Percentiles rank a stretch among this genome's conserved stretches.
Evolutionary conservation across 2,113 vertebrate species (phyloP).

Genomic region (Sebastes fasciatus): DNA sequence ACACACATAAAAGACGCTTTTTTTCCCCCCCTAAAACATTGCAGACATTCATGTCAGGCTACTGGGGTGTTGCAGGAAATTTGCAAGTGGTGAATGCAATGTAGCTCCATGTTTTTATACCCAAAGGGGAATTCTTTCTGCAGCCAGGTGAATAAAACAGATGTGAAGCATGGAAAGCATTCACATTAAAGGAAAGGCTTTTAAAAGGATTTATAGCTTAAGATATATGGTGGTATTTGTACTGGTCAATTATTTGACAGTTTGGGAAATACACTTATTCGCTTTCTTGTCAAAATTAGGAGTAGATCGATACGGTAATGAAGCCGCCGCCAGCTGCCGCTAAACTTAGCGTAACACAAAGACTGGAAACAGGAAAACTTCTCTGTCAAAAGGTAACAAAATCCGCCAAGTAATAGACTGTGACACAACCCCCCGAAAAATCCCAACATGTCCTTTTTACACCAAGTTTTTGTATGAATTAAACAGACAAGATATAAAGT

Average conservation of each 20-base stretch:
- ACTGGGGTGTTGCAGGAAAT: slow-evolving; percentile 21
- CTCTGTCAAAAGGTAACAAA: neutral
- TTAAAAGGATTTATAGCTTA: neutral
- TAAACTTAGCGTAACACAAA: neutral
- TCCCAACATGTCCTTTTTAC: neutral
- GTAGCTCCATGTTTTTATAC: slow-evolving; percentile 25
- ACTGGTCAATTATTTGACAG: neutral
- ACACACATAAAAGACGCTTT: slow-evolving; percentile 36
- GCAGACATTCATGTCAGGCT: slow-evolving; percentile 32
- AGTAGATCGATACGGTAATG: neutral
- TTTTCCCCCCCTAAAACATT: slow-evolving; percentile 15
- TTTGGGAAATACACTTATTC: neutral
- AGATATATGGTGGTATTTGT: neutral
- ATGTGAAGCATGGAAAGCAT: neutral
- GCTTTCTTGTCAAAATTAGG: neutral
- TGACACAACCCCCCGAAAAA: neutral
- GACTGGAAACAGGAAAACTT: neutral
- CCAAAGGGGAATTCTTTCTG: slow-evolving; percentile 14
- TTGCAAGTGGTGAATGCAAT: slow-evolving; percentile 25
- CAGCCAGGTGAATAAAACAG: slow-evolving; percentile 22
- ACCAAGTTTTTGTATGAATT: neutral
- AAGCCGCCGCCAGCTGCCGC: neutral
- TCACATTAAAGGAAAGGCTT: slow-evolving; percentile 13
- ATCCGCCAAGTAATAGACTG: neutral
- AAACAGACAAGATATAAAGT: neutral